phyloP scores from a whole-genome alignment of 2,113 vertebrate genomes.

The Salvator merianae region DNA sequence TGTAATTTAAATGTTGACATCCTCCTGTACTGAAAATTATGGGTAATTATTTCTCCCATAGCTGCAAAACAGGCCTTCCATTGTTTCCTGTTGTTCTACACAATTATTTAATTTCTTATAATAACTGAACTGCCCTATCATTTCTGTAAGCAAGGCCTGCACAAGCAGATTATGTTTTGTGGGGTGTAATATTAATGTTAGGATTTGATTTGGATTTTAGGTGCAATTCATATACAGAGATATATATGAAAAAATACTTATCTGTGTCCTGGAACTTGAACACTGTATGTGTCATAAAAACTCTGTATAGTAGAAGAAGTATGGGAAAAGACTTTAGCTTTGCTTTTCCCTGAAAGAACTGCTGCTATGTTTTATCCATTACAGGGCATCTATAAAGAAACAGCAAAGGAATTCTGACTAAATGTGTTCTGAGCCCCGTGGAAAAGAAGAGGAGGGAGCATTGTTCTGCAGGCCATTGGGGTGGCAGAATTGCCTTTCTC shows the following conservation, averaged over 20 bases:
- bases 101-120: background rate
- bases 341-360: background rate
- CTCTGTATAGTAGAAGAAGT: background rate
- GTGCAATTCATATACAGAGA: background rate
- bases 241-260: background rate
- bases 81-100: constrained; percentile 1
- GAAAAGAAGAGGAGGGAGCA: too few relatives aligned
- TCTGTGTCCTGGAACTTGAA: background rate
- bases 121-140: background rate
- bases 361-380: background rate
- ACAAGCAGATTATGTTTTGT: background rate
- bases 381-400: background rate
- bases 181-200: background rate
- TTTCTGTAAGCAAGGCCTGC: background rate
- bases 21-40: background rate
- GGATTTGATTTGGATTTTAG: background rate
- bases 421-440: background rate
- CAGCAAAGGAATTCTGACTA: background rate
- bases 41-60: background rate
- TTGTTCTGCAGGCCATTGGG: too few relatives aligned
- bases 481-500: too few relatives aligned
- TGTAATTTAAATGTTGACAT: background rate
- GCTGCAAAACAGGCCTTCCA: background rate
- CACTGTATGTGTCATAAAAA: background rate
- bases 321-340: background rate